Conservation (phyloP, 2,888 invertebrate species). For the Eupithecia inturbata region DNA sequence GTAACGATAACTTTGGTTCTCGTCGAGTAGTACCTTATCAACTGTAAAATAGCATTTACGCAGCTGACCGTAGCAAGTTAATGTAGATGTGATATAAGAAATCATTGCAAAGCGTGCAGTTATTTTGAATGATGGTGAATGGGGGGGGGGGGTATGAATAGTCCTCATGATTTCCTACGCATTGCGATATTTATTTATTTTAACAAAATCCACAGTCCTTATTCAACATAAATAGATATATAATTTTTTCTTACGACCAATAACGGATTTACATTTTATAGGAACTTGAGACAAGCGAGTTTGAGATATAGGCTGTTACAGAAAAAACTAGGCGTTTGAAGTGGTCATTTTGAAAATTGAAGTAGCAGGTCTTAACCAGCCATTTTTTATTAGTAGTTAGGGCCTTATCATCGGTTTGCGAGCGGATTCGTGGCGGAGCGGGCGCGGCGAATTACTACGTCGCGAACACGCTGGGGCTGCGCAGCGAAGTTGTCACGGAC, state of each 20-base stretch:
- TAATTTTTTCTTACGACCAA: no score
- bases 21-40: not conserved
- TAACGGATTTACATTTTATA: no score
- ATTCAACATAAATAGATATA: no score
- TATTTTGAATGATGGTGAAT: conserved; percentile 32
- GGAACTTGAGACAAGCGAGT: not conserved
- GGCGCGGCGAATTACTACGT: no score
- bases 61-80: not conserved
- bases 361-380: no score
- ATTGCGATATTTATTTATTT: no score
- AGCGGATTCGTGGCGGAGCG: no score
- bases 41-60: not conserved
- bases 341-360: not conserved
- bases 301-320: not conserved
- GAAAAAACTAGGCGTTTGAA: not conserved
- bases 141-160: conserved; percentile 1
- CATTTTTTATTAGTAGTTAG: no score
- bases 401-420: no score
- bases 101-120: conserved; percentile 19
- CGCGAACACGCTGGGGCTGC: no score
- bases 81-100: not conserved
- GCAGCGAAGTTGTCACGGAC: no score
- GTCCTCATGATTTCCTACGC: not conserved
- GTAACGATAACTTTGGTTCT: not conserved
- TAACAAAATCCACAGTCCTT: no score